These are phyloP conservation scores for Callionymus lyra DNA, from an alignment of 2,113 vertebrate species.

Conservation along the genomic window DNA sequence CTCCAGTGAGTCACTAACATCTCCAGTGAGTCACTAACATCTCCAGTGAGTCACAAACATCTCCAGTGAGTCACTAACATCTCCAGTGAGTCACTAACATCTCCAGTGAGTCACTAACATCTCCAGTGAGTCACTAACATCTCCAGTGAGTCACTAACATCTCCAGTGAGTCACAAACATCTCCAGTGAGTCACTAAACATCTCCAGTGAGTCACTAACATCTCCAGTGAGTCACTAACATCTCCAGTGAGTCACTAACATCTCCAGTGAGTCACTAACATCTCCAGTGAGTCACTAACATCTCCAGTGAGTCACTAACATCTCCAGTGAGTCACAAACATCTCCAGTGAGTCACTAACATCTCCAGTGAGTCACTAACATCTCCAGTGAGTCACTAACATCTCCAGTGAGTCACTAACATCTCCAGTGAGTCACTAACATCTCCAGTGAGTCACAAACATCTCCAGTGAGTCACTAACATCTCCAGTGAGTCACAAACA, in stretches of 20 bases:
- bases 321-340: conserved; percentile 24
- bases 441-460: conserved; percentile 24
- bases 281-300: conserved; percentile 23
- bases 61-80: no score
- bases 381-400: conserved; percentile 23
- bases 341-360: no score
- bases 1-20: conserved; percentile 23
- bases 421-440: conserved; percentile 23
- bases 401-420: conserved; percentile 23
- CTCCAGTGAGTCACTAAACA: no score
- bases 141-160: conserved; percentile 23
- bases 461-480: no score
- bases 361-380: conserved; percentile 35
- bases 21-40: conserved; percentile 23
- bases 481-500: conserved; percentile 35
- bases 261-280: conserved; percentile 23
- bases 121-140: conserved; percentile 23
- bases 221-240: conserved; percentile 23
- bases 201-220: conserved; percentile 35
- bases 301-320: conserved; percentile 23
- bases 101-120: conserved; percentile 23
- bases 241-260: conserved; percentile 23
- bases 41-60: conserved; percentile 24
- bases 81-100: conserved; percentile 33
- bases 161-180: conserved; percentile 24